Evolutionary conservation across 2,888 invertebrate species (phyloP).

Genomic region (Caenorhabditis sinica): DNA sequence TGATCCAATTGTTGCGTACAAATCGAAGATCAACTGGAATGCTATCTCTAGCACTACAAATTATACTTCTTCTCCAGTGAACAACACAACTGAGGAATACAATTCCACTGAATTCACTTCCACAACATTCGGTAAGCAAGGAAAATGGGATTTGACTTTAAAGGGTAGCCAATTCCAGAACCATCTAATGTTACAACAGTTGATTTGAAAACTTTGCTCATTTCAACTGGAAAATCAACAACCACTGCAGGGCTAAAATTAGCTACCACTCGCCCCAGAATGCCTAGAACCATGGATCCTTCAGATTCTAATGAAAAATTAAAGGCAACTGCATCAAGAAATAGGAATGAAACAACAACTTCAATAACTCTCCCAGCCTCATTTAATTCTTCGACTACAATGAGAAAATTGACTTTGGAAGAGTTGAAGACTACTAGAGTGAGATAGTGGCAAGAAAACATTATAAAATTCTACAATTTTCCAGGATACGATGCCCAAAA

Average conservation of each 20-base stretch:
- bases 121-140: not conserved
- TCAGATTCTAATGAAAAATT: conserved; percentile 35
- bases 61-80: not conserved
- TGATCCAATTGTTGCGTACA: conserved; percentile 44
- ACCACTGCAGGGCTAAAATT: not conserved
- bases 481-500: conserved; percentile 63
- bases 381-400: conserved; percentile 27
- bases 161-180: not conserved
- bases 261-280: not conserved
- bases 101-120: not conserved
- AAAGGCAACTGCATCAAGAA: conserved; percentile 39
- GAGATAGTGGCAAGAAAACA: not conserved
- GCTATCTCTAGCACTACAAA: not conserved
- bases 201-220: conserved; percentile 40
- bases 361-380: conserved; percentile 33
- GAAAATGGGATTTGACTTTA: not conserved
- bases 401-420: conserved; percentile 40
- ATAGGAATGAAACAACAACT: conserved; percentile 12
- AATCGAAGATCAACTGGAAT: conserved; percentile 16
- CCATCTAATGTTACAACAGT: conserved; percentile 16
- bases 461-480: not conserved
- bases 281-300: not conserved
- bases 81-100: not conserved
- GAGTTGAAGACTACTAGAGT: conserved; percentile 48
- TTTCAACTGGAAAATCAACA: conserved; percentile 8